Evolutionary conservation across 2,888 invertebrate genomes (phyloP), one percentile per base, ranked within the genome.

Genomic region (Meliscaeva auricollis): DNA sequence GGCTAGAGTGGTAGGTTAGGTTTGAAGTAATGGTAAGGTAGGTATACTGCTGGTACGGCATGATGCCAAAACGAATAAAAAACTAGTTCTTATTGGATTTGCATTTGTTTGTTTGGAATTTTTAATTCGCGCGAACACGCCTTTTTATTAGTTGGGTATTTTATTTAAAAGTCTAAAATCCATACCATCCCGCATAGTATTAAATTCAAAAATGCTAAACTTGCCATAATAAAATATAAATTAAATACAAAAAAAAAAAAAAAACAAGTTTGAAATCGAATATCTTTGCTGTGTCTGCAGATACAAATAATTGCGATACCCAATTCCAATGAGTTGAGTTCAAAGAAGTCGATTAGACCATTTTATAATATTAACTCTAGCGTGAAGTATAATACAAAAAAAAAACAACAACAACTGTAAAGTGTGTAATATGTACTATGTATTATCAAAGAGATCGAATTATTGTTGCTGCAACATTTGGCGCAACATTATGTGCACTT

Each of bases 231-330:
- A 30, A n/a, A 32, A 44, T 30, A 50, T 20, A n/a, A n/a, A 32
- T 54, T 54, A 54, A 54, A 9, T n/a, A 30, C 4, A 15, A 15
- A 44, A 54, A 54, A 30, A 32, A 54, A 54, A 54, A 17, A 8
- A 48, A 56, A 75, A 77, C 54, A 9, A 70, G 46, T 56, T 72
- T 5, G 35, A 35, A 58, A 73, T 66, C 56, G 54, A 46, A 62
- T 54, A 48, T 41, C 30, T 13, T 46, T 11, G 17, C n/a, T 32
- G 9, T 15, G 2, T 62, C 38, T 46, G 17, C 58, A 44, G 26
- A 68, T 32, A 68, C 0, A 46, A 30, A 7, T 9, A 50, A 50
- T 60, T 60, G 32, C 32, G 35, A 46, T 72, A 22, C 13, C 32
- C 32, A 22, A 32, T 20, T 50, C 9, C 9, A 66, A 46, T 13